Base-by-base conservation (phyloP, 2,888 invertebrate species). In the Entomobrya proxima region DNA sequence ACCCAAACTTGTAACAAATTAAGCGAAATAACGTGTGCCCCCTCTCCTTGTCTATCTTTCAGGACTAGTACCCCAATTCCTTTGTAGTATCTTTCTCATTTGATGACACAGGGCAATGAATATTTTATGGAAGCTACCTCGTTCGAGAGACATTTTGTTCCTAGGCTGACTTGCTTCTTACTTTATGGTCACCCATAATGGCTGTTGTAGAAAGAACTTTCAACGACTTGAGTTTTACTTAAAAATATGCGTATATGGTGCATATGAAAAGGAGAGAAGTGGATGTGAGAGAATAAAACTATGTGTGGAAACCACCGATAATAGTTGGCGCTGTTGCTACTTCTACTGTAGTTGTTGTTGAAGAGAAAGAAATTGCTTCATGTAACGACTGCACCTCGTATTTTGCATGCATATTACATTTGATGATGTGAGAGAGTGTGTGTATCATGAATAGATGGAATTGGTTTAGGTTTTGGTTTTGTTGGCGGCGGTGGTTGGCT, bases 371-470 rank as follows among this genome's bases (percentile, higher is more conserved):
- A 83, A 67, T 64, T 50, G 67, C 37, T 83, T 76, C 75, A 52
- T 55, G 76, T 76, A 82, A 83, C 76, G 76, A 76, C 67, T 83
- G 37, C 58, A 78, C 69, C 72, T 72, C 55, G 76, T 77, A 84
- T 69, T 78, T 78, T 72, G 77, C 78, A 77, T 78, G 77, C 84
- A 77, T 84, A 77, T 77, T 84, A 77, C 72, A 84, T 78, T 84
- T 69, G 72, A 84, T 76, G 76, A 44, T 61, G 72, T 84, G 69
- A 50, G n/a, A n/a, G 77, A 40, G 72, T 75, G 77, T 84, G 50
- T 74, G 76, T 47, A 83, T 75, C 76, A 84, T 69, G 78, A 55
- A 77, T 83, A 67, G 44, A 76, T 83, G 83, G 50, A 55, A 77
- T 77, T 77, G 78, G 69, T 77, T 78, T 72, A 40, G 75, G 80